Conservation (phyloP, 2,113 vertebrate species). For the Jacana jacana region DNA sequence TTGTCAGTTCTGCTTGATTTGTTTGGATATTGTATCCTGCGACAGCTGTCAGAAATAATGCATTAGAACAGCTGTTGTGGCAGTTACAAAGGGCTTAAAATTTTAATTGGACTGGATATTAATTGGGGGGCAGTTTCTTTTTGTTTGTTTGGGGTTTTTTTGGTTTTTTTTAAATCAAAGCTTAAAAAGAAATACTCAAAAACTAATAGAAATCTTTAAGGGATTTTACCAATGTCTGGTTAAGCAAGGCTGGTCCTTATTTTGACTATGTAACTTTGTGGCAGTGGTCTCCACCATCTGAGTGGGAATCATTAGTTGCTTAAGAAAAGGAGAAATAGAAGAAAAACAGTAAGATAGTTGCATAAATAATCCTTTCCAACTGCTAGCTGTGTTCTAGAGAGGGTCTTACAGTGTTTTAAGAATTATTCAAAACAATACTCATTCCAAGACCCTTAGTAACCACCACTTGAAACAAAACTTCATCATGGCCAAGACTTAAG, state of each 20-base stretch:
- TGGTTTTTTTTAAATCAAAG: constrained; percentile 6
- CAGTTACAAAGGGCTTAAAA: constrained; percentile 59
- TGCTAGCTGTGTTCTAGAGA: constrained; percentile 30
- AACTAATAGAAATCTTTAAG: constrained; percentile 11
- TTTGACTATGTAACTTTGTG: not conserved
- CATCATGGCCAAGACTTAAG: not conserved
- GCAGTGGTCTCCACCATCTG: not conserved
- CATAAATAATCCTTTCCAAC: constrained; percentile 59
- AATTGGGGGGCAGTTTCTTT: not conserved
- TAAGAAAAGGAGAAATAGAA: constrained; percentile 28
- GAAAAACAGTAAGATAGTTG: constrained; percentile 31
- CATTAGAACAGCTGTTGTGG: constrained; percentile 77
- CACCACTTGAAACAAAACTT: constrained; percentile 66
- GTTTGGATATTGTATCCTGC: constrained; percentile 58
- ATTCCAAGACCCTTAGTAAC: constrained; percentile 19
- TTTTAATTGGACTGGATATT: constrained; percentile 73
- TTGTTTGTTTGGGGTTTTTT: not conserved
- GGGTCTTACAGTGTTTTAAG: constrained; percentile 37
- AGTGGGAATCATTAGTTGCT: not conserved
- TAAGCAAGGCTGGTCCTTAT: not conserved
- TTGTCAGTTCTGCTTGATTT: constrained; percentile 74
- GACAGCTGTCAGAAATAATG: constrained; percentile 79
- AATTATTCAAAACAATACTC: constrained; percentile 47
- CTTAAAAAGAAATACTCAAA: constrained; percentile 28
- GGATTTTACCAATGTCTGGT: not conserved